Conservation (phyloP, 2,113 vertebrate genomes). For the Prietella phreatophila region DNA sequence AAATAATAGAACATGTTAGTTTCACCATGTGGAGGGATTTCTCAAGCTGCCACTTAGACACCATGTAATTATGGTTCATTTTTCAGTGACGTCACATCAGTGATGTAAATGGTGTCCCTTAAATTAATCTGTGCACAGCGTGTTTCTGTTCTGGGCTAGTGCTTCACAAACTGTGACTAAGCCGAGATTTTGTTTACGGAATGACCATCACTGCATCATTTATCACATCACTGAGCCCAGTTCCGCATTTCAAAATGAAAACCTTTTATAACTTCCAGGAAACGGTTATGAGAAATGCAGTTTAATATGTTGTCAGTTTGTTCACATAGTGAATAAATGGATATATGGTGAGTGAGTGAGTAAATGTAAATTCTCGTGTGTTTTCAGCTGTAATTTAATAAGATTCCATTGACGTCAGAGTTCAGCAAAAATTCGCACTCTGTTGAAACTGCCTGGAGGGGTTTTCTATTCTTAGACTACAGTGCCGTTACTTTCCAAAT, state of each 20-base stretch:
- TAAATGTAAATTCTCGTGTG: background rate
- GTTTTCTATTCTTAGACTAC: slow-evolving; percentile 29
- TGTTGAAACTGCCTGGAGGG: background rate
- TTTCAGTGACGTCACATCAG: background rate
- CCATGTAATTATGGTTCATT: background rate
- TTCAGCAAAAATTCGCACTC: background rate
- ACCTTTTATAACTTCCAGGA: background rate
- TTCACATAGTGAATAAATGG: slow-evolving; percentile 15
- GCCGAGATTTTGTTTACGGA: background rate
- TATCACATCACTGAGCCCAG: background rate
- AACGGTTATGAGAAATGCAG: background rate
- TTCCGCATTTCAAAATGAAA: background rate
- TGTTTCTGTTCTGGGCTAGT: background rate
- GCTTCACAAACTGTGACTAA: background rate
- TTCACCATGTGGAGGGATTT: background rate
- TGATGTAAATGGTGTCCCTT: background rate
- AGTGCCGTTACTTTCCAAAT: slow-evolving; percentile 3
- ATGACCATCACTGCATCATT: background rate
- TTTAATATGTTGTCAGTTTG: slow-evolving; percentile 5
- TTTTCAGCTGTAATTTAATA: background rate
- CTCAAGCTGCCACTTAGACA: background rate
- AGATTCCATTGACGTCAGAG: slow-evolving; percentile 16
- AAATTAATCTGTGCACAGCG: background rate
- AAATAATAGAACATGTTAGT: background rate
- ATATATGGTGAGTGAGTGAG: slow-evolving; percentile 8